Percentiles rank a stretch among this genome's conserved stretches.
Conservation (phyloP, 2,113 vertebrate genomes). For the Coptodon bakossiorum region DNA sequence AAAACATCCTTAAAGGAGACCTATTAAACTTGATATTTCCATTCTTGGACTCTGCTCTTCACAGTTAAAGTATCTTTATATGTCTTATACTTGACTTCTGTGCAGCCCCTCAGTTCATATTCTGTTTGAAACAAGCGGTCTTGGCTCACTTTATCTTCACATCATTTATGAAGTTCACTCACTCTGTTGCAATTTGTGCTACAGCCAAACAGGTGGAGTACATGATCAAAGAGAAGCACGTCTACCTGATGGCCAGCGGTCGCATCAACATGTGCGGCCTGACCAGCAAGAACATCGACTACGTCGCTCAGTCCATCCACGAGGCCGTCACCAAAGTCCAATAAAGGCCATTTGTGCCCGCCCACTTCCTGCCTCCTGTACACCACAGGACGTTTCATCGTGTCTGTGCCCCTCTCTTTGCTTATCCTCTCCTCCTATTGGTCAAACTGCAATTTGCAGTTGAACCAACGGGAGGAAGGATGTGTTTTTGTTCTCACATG, state of each 20-base stretch:
- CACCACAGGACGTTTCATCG: not conserved
- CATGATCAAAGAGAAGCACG: slow-evolving; percentile 89
- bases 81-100: not conserved
- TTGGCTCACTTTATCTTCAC: not conserved
- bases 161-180: not conserved
- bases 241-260: slow-evolving; percentile 94
- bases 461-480: not conserved
- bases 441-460: not conserved
- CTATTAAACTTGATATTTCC: not conserved
- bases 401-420: not conserved
- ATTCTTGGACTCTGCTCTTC: not conserved
- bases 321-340: slow-evolving; percentile 88
- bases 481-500: not conserved
- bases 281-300: slow-evolving; percentile 92
- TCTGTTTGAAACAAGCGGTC: not conserved
- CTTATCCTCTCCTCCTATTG: slow-evolving; percentile 1
- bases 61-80: not conserved
- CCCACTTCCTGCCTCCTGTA: not conserved
- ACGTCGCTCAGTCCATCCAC: slow-evolving; percentile 92
- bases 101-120: not conserved
- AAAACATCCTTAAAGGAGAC: not conserved
- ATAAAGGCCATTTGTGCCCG: slow-evolving; percentile 48
- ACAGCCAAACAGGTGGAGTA: slow-evolving; percentile 92
- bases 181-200: not conserved
- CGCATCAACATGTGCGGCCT: slow-evolving; percentile 99